A percentile compares a stretch with the other conserved stretches of the same genome.
These are phyloP conservation scores for Nymphalis polychloros DNA, from an alignment of 2,888 invertebrate genomes.

Conservation along the genomic window DNA sequence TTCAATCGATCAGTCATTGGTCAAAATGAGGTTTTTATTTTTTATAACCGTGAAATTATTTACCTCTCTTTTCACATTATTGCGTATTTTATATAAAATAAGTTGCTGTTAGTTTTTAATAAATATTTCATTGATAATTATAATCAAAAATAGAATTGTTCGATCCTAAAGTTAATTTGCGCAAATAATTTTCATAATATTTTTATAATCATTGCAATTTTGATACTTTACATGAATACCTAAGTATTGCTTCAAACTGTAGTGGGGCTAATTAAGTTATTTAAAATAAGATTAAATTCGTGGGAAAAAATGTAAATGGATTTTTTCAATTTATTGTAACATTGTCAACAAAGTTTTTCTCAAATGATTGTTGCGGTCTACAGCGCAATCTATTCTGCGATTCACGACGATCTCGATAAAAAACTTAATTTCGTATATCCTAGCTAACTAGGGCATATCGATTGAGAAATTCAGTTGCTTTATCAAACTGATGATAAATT, in stretches of 20 bases:
- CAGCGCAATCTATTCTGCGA: constrained; percentile 64
- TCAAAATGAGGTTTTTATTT: constrained; percentile 58
- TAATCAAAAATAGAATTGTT: too few species aligned
- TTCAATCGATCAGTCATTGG: constrained; percentile 72
- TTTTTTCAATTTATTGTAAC: constrained; percentile 35
- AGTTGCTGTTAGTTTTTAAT: too few species aligned
- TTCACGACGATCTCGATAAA: constrained; percentile 55
- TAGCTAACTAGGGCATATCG: constrained; percentile 65
- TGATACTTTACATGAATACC: neutral
- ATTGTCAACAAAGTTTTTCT: constrained; percentile 52
- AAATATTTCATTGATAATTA: too few species aligned
- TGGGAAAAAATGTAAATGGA: constrained; percentile 36
- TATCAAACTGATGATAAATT: neutral
- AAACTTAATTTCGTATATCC: constrained; percentile 58
- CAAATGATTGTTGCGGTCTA: constrained; percentile 59
- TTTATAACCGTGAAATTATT: constrained; percentile 72
- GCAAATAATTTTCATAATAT: too few species aligned
- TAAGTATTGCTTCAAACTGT: neutral
- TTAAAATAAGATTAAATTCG: constrained; percentile 33
- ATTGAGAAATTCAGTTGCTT: constrained; percentile 35
- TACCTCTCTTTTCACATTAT: constrained; percentile 40
- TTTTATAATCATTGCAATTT: too few species aligned
- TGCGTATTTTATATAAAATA: neutral
- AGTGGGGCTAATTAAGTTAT: constrained; percentile 11
- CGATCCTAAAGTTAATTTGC: too few species aligned